phyloP scores from a whole-genome alignment of 2,888 invertebrate genomes.

The Meandrusa payeni region DNA sequence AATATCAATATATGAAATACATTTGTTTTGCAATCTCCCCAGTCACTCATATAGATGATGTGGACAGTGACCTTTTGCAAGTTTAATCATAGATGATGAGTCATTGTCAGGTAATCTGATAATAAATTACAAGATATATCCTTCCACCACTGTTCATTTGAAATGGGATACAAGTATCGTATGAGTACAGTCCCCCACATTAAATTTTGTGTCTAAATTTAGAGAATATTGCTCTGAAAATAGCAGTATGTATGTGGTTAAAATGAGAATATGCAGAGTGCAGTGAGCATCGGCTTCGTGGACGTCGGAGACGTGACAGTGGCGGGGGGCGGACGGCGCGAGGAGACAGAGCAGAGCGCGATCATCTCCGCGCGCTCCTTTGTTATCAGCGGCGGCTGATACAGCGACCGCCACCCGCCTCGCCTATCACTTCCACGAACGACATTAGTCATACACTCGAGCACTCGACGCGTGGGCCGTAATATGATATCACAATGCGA shows the following conservation, averaged over 20 bases:
- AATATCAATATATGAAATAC: slow-evolving; percentile 41
- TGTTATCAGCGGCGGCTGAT: slow-evolving; percentile 74
- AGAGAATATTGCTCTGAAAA: slow-evolving; percentile 76
- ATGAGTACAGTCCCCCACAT: slow-evolving; percentile 59
- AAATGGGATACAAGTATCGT: slow-evolving; percentile 32
- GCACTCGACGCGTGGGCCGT: slow-evolving; percentile 79
- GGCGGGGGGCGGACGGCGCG: slow-evolving; percentile 23
- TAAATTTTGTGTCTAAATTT: slow-evolving; percentile 71
- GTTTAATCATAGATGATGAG: slow-evolving; percentile 70
- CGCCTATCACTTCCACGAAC: slow-evolving; percentile 77
- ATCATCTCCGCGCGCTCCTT: slow-evolving; percentile 56
- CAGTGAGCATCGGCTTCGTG: slow-evolving; percentile 19
- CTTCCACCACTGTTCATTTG: slow-evolving; percentile 27
- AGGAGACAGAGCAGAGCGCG: slow-evolving; percentile 22
- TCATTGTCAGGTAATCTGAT: slow-evolving; percentile 60
- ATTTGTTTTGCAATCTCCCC: slow-evolving; percentile 46
- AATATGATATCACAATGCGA: slow-evolving; percentile 82
- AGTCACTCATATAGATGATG: slow-evolving; percentile 57
- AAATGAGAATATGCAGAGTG: slow-evolving; percentile 45
- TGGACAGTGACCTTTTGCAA: slow-evolving; percentile 71
- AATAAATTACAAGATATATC: slow-evolving; percentile 47
- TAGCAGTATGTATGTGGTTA: slow-evolving; percentile 49
- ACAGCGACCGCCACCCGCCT: slow-evolving; percentile 60
- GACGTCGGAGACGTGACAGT: slow-evolving; percentile 17
- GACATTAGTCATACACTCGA: slow-evolving; percentile 78